phyloP scores from a whole-genome alignment of 2,797 vertebrate species.

The Gymnoscopelus braueri region DNA sequence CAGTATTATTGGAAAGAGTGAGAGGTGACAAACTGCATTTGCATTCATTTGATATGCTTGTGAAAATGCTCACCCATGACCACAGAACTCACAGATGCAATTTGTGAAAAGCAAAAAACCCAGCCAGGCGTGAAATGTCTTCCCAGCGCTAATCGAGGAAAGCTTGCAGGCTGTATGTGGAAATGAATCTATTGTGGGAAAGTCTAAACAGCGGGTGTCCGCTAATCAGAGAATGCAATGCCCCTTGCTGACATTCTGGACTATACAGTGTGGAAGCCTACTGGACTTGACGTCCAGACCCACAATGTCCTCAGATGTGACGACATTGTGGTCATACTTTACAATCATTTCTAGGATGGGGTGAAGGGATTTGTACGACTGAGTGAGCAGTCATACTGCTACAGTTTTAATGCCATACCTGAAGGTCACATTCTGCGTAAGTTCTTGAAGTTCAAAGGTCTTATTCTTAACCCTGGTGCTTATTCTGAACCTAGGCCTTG shows the following conservation, averaged over 20 bases:
- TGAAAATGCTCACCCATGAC: conserved; percentile 49
- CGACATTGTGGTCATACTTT: conserved; percentile 40
- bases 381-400: conserved; percentile 11
- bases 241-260: conserved; percentile 28
- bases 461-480: conserved; percentile 22
- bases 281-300: conserved; percentile 12
- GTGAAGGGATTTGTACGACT: conserved; percentile 37
- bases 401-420: background rate
- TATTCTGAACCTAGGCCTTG: conserved; percentile 25
- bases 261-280: conserved; percentile 16
- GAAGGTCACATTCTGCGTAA: conserved; percentile 26
- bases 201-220: conserved; percentile 13
- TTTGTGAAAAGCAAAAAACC: conserved; percentile 50
- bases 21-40: conserved; percentile 42
- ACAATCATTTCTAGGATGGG: conserved; percentile 4
- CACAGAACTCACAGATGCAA: conserved; percentile 57
- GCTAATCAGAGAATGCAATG: conserved; percentile 47
- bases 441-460: conserved; percentile 9
- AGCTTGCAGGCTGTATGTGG: conserved; percentile 10
- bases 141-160: conserved; percentile 15
- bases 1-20: conserved; percentile 12
- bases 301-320: conserved; percentile 19
- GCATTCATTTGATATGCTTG: conserved; percentile 50
- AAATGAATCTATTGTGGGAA: conserved; percentile 29
- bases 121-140: conserved; percentile 45